Conservation (phyloP, 2,113 vertebrate genomes). For the Rhinolophus ferrumequinum region DNA sequence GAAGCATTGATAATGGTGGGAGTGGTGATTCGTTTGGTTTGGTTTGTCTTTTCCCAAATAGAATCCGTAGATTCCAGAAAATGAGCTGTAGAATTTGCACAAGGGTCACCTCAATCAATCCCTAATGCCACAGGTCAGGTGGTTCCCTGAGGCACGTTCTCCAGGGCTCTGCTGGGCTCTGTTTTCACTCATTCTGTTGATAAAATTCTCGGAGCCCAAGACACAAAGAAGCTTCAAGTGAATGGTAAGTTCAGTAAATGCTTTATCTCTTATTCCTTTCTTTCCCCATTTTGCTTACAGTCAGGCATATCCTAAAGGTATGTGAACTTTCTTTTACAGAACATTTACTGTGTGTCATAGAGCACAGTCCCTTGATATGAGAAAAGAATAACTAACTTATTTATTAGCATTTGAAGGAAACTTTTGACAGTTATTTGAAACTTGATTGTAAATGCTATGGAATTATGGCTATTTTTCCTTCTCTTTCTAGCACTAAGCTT, state of each 20-base stretch:
- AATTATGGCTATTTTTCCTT: slow-evolving; percentile 46
- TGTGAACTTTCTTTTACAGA: slow-evolving; percentile 79
- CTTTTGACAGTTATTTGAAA: slow-evolving; percentile 78
- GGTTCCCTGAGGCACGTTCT: slow-evolving; percentile 6
- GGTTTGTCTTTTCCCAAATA: neutral
- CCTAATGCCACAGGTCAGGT: neutral
- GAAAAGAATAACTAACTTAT: slow-evolving; percentile 77
- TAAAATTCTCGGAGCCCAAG: slow-evolving; percentile 65
- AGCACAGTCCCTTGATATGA: slow-evolving; percentile 74
- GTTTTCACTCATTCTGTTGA: slow-evolving; percentile 64
- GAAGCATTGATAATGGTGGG: neutral
- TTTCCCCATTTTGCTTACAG: slow-evolving; percentile 77
- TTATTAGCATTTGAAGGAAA: slow-evolving; percentile 81
- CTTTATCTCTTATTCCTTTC: slow-evolving; percentile 76
- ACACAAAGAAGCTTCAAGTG: slow-evolving; percentile 71
- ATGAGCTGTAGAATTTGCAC: neutral
- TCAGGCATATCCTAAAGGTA: slow-evolving; percentile 80
- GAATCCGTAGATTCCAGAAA: neutral
- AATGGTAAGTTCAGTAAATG: slow-evolving; percentile 63
- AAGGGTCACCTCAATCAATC: neutral
- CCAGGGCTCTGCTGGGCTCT: slow-evolving; percentile 33
- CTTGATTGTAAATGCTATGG: slow-evolving; percentile 69
- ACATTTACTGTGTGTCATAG: slow-evolving; percentile 76
- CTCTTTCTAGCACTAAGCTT: slow-evolving; percentile 35
- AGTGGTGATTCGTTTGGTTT: neutral